Percentiles rank a stretch among this genome's conserved stretches.
These are phyloP conservation scores for Rhincodon typus DNA, from an alignment of 2,797 vertebrate genomes.

Conservation along the genomic window DNA sequence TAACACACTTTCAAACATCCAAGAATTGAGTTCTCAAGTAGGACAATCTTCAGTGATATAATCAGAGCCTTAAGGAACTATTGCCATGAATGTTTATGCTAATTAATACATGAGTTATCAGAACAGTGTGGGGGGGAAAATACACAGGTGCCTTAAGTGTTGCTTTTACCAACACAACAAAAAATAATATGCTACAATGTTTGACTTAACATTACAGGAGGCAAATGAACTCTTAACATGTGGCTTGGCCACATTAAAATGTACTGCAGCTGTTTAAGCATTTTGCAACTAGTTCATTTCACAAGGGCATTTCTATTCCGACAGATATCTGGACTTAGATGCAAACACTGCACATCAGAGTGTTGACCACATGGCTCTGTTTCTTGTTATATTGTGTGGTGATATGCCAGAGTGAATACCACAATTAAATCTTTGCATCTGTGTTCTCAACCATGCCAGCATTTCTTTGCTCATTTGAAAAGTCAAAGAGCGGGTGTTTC, in stretches of 20 bases:
- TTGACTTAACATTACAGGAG: slow-evolving; percentile 27
- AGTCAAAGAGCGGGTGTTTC: background rate
- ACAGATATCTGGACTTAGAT: slow-evolving; percentile 37
- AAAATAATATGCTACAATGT: background rate
- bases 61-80: background rate
- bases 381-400: slow-evolving; percentile 29
- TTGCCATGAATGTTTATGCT: background rate
- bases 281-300: slow-evolving; percentile 35
- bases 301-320: slow-evolving; percentile 35
- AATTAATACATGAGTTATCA: background rate
- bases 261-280: slow-evolving; percentile 30
- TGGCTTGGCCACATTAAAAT: slow-evolving; percentile 28
- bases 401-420: slow-evolving; percentile 35
- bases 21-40: background rate
- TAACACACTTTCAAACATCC: too few relatives aligned
- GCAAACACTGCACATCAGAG: slow-evolving; percentile 34
- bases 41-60: background rate
- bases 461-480: slow-evolving; percentile 11
- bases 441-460: background rate
- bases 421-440: slow-evolving; percentile 35
- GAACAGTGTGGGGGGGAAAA: too few relatives aligned
- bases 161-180: background rate
- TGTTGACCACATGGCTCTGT: slow-evolving; percentile 34
- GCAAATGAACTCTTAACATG: slow-evolving; percentile 34
- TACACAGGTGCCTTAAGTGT: background rate